A percentile compares a stretch with the other conserved stretches of the same genome.
These are phyloP conservation scores for Dipodomys spectabilis DNA, from an alignment of 2,113 vertebrate species.

Conservation along the genomic window DNA sequence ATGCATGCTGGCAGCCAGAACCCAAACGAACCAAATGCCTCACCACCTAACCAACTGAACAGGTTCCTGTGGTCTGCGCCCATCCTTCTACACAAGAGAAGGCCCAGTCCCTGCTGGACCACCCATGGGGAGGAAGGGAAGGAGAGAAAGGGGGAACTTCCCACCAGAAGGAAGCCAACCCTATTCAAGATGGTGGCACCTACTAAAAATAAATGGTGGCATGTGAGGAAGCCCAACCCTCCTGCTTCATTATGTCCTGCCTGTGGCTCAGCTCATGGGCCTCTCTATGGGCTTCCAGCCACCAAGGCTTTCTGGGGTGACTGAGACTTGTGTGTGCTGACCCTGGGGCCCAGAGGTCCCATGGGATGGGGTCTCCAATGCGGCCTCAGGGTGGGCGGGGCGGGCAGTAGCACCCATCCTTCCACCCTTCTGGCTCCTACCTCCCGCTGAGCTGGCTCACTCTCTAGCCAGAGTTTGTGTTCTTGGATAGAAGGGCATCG, in stretches of 20 bases:
- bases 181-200: background rate
- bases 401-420: background rate
- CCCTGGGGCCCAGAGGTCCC: background rate
- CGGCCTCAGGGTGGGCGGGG: background rate
- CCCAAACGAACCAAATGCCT: background rate
- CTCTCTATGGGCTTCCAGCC: background rate
- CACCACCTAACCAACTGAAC: background rate
- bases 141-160: background rate
- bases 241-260: background rate
- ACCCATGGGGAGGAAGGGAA: background rate
- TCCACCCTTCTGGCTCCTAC: too few relatives aligned
- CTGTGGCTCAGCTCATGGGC: too few relatives aligned
- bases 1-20: background rate
- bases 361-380: background rate
- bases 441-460: background rate
- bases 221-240: background rate
- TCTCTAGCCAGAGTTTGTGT: background rate
- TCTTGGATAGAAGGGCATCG: background rate
- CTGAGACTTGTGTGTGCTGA: background rate
- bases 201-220: too few relatives aligned
- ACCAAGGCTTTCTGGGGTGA: background rate
- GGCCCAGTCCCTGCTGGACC: background rate
- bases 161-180: background rate
- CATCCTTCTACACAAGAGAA: background rate
- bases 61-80: background rate